Evolutionary conservation across 2,797 vertebrate species (phyloP), one percentile per base, ranked within the genome.

Genomic region (Platyrinchus mystaceus): DNA sequence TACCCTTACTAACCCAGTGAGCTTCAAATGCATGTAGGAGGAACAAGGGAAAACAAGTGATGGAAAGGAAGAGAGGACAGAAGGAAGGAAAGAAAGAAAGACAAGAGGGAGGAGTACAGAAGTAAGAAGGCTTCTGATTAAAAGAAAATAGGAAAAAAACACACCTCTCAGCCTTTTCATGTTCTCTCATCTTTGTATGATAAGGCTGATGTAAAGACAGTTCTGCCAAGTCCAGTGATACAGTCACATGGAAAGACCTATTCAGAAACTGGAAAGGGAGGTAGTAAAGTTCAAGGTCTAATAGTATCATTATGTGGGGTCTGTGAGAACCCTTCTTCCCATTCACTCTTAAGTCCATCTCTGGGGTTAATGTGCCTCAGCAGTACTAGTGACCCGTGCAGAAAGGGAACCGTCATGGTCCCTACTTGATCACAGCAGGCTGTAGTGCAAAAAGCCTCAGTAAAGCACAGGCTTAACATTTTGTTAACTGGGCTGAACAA

Each of bases 401-500:
- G 39, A 62, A 41, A 75, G 49, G 68, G 30, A 74, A 69, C 58
- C 37, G 11, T 68, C 47, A 10, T 30, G 34, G 37, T 46, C 59
- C 23, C 24, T 64, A 9, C 50, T 12, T 36, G 36, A 39, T 60
- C 6, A 7, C 55, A 71, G 53, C 15, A 7, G 41, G 32, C 47
- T 32, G 24, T 36, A 46, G 36, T 32, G 69, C 64, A 89, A 64
- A 89, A 64, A 58, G 64, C 50, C 50, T 79, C 49, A 46, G 43
- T 69, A 73, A 95, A 94, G 60, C 78, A 80, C 60, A 14, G 36
- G 36, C 80, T 69, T 87, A 80, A 71, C 6, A 0, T 60, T 37
- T 55, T 44, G 80, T 94, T 97, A 96, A 87, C 79, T 84, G 90
- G 55, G 56, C 68, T 91, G 92, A 96, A 92, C 78, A 88, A 76